Conservation (phyloP, 2,113 vertebrate species). For the Rhineura floridana region DNA sequence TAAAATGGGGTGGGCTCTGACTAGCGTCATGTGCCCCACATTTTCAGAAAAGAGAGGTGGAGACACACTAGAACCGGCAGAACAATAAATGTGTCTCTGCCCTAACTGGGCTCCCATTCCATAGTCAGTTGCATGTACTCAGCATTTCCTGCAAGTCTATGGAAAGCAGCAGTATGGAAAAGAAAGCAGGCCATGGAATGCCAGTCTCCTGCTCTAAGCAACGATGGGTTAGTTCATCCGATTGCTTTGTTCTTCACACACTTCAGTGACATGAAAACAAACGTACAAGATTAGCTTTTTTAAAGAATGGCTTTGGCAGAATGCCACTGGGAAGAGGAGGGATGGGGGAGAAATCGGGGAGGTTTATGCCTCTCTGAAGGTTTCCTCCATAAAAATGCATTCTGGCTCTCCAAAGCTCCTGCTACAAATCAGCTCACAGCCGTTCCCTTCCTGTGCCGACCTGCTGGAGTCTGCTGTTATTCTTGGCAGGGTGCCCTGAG, state of each 20-base stretch:
- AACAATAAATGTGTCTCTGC: no score
- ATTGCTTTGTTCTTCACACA: not conserved
- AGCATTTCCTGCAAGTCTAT: not conserved
- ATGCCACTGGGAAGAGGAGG: not conserved
- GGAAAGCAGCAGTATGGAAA: not conserved
- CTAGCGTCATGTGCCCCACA: no score
- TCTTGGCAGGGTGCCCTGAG: conserved; percentile 86
- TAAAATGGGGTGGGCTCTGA: no score
- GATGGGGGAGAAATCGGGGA: conserved; percentile 24
- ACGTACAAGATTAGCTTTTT: conserved; percentile 51
- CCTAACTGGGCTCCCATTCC: no score
- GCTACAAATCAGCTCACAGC: conserved; percentile 87
- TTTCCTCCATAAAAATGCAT: conserved; percentile 80
- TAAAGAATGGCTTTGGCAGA: conserved; percentile 17
- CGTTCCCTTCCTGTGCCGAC: conserved; percentile 92
- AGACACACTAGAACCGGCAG: no score
- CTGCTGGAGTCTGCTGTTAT: conserved; percentile 94
- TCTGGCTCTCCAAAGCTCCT: conserved; percentile 79
- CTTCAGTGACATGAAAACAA: conserved; percentile 29
- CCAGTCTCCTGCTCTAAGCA: not conserved
- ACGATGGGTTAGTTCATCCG: not conserved
- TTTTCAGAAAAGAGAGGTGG: no score
- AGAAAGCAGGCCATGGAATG: not conserved
- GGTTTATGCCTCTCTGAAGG: conserved; percentile 81
- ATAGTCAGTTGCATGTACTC: not conserved